These are phyloP conservation scores for Scolanthus callimorphus DNA, from an alignment of 92 coral and sea anemone genomes.

Conservation along the genomic window DNA sequence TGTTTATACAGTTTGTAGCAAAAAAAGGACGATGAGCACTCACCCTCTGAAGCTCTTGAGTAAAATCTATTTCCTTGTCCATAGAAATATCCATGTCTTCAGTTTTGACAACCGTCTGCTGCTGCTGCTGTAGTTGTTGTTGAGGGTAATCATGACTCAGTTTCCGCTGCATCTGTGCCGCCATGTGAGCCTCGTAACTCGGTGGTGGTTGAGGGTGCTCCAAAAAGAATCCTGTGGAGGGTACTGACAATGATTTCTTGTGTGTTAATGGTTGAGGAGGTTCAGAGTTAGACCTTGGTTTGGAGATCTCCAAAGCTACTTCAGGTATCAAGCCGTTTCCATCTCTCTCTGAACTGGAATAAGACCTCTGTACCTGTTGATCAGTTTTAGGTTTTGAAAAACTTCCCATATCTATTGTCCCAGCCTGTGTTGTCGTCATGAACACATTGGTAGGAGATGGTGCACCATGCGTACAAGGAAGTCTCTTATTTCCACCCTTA, in stretches of 20 bases:
- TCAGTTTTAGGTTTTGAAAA: slow-evolving; percentile 20
- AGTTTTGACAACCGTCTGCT: slow-evolving; percentile 22
- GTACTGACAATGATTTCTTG: slow-evolving; percentile 63
- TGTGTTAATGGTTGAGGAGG: slow-evolving; percentile 69
- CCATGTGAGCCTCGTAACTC: slow-evolving; percentile 88
- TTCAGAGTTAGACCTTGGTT: slow-evolving; percentile 82
- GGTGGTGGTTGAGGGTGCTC: slow-evolving; percentile 73
- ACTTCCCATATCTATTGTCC: slow-evolving; percentile 8
- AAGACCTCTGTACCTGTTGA: slow-evolving; percentile 62
- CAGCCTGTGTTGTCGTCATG: slow-evolving; percentile 3
- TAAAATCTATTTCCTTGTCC: slow-evolving; percentile 75
- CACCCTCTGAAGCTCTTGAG: slow-evolving; percentile 91
- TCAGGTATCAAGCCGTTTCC: slow-evolving; percentile 12
- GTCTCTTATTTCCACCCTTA: slow-evolving; percentile 4
- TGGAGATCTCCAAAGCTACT: slow-evolving; percentile 41
- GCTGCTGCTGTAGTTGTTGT: slow-evolving; percentile 38
- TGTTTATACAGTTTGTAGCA: no score
- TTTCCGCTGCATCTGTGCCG: slow-evolving; percentile 64
- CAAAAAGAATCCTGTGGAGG: slow-evolving; percentile 44
- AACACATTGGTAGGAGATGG: slow-evolving; percentile 5
- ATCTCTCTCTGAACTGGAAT: slow-evolving; percentile 44
- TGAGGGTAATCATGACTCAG: slow-evolving; percentile 22
- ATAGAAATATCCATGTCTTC: slow-evolving; percentile 55
- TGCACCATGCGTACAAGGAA: slow-evolving; percentile 18
- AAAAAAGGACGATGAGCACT: not conserved